Percentiles rank a stretch among this genome's conserved stretches.
phyloP scores from a whole-genome alignment of 2,113 vertebrate genomes.

The Eulacestoma nigropectus region DNA sequence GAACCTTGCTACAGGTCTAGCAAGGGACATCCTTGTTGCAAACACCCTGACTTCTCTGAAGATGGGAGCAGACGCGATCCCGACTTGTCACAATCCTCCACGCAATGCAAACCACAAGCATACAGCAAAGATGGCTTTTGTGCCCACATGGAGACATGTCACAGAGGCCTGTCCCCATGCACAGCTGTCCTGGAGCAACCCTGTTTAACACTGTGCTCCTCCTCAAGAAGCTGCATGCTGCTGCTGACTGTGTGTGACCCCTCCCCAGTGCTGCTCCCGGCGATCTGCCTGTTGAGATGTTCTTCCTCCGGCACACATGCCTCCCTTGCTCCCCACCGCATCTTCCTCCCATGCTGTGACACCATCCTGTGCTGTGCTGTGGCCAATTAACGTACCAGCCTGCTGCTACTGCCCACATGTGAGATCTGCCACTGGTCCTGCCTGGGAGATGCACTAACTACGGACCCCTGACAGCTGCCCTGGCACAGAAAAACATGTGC shows the following conservation, averaged over 20 bases:
- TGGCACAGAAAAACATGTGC: not conserved
- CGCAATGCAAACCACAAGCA: not conserved
- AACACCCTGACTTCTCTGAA: not conserved
- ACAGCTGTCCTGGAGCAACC: not conserved
- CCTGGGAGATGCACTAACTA: not conserved
- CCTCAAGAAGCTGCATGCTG: not conserved
- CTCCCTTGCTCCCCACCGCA: not conserved
- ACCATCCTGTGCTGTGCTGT: not conserved
- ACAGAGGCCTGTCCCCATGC: not conserved
- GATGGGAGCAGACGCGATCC: not conserved
- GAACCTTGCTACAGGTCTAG: not conserved
- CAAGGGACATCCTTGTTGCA: not conserved
- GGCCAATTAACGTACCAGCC: not conserved
- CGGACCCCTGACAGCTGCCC: not conserved
- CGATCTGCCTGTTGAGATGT: not conserved
- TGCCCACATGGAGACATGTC: not conserved
- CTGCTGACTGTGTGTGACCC: not conserved
- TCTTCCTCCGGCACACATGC: not conserved
- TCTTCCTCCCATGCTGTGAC: not conserved
- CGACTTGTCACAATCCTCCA: not conserved
- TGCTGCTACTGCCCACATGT: not conserved
- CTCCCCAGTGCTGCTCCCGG: not conserved
- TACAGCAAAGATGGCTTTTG: not conserved
- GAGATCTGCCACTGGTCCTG: not conserved
- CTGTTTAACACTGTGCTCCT: not conserved